A percentile compares a stretch with the other conserved stretches of the same genome.
Evolutionary conservation across 1,140 invertebrate species (phyloP).

Genomic region (Caenorhabditis brenneri): DNA sequence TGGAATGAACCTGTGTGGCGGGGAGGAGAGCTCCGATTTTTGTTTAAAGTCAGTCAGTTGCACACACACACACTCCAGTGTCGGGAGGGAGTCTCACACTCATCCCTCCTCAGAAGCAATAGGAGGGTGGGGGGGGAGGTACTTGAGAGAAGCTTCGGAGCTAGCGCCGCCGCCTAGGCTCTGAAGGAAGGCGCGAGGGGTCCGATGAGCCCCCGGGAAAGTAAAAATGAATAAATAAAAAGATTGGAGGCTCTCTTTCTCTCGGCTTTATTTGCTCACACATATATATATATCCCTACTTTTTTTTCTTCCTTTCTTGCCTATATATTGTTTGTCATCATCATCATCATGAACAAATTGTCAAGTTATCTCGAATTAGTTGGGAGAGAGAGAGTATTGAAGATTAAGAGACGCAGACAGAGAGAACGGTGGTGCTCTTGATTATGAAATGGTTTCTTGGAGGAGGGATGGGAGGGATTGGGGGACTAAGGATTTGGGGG

Average conservation of each 20-base stretch:
- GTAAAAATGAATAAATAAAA: not conserved
- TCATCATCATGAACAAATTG: not conserved
- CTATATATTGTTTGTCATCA: conserved; percentile 33
- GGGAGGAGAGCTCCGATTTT: not conserved
- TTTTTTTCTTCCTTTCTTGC: too few species aligned
- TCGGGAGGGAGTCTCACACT: not conserved
- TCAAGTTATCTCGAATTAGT: not conserved
- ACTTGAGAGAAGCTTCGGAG: conserved; percentile 9
- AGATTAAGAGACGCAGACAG: not conserved
- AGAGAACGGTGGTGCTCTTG: not conserved
- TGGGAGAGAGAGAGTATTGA: not conserved
- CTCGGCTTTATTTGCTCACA: conserved; percentile 28
- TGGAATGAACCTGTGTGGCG: not conserved
- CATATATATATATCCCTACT: not conserved
- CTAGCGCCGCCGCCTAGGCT: not conserved
- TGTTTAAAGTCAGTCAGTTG: not conserved
- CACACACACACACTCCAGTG: conserved; percentile 18
- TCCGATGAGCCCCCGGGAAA: not conserved
- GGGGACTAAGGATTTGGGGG: too few species aligned
- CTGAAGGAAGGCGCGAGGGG: too few species aligned
- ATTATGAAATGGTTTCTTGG: not conserved
- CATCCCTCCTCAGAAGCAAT: not conserved
- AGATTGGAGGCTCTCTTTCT: not conserved
- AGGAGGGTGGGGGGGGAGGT: conserved; percentile 23
- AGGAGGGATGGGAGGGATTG: too few species aligned